phyloP scores from a whole-genome alignment of 2,888 invertebrate genomes.

The Bombylius discolor region DNA sequence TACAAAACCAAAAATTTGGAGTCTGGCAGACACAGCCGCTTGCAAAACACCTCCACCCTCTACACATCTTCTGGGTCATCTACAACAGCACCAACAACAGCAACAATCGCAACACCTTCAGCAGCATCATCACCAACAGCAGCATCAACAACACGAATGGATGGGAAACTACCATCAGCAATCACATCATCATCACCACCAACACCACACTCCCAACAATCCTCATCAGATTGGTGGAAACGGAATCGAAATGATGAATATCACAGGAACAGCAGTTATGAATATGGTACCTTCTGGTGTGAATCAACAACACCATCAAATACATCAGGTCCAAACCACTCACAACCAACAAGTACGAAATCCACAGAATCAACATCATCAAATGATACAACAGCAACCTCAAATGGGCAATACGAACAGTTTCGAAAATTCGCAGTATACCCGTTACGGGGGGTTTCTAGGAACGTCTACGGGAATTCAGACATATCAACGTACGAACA shows the following conservation, averaged over 20 bases:
- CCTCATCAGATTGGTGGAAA: slow-evolving; percentile 20
- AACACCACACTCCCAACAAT: slow-evolving; percentile 13
- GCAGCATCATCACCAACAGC: slow-evolving; percentile 27
- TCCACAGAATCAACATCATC: slow-evolving; percentile 23
- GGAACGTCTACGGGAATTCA: slow-evolving; percentile 34
- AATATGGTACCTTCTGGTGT: slow-evolving; percentile 10
- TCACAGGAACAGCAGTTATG: slow-evolving; percentile 16
- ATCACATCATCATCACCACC: slow-evolving; percentile 14
- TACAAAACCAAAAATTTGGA: slow-evolving; percentile 91
- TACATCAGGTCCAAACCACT: slow-evolving; percentile 11
- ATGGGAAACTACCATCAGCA: slow-evolving; percentile 30
- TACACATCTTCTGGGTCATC: slow-evolving; percentile 33
- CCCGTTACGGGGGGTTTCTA: slow-evolving; percentile 55
- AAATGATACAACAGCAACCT: slow-evolving; percentile 19
- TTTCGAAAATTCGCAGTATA: slow-evolving; percentile 45
- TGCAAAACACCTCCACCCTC: slow-evolving; percentile 83
- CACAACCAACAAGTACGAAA: slow-evolving; percentile 3
- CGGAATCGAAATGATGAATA: slow-evolving; percentile 19
- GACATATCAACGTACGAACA: slow-evolving; percentile 27
- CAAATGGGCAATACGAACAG: slow-evolving; percentile 32
- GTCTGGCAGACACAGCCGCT: slow-evolving; percentile 83
- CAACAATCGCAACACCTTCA: slow-evolving; percentile 24
- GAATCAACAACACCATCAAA: slow-evolving; percentile 17
- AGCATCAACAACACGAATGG: slow-evolving; percentile 32
- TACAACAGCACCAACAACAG: slow-evolving; percentile 32